Evolutionary conservation across 2,888 invertebrate species (phyloP).

Genomic region (Harpalus rufipes): DNA sequence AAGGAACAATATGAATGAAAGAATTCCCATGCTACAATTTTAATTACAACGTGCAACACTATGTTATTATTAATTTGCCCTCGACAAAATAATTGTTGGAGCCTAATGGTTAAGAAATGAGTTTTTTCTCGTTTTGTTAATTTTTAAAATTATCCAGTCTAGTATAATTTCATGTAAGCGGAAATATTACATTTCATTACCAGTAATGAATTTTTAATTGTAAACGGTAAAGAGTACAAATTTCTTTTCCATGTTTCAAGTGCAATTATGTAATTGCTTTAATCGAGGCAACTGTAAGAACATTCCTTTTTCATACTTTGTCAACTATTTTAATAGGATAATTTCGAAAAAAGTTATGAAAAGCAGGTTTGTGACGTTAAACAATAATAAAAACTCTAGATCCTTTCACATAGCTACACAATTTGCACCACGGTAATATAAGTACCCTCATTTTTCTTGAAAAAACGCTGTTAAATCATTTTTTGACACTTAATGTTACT

Average conservation of each 20-base stretch:
- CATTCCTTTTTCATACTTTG: constrained; percentile 4
- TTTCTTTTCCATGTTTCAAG: constrained; percentile 54
- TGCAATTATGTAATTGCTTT: constrained; percentile 49
- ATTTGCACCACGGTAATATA: neutral
- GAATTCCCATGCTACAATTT: neutral
- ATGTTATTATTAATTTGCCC: constrained; percentile 45
- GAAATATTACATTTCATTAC: constrained; percentile 60
- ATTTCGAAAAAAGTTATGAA: constrained; percentile 40
- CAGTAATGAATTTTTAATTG: constrained; percentile 58
- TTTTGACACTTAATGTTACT: too few relatives aligned
- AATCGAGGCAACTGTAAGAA: constrained; percentile 19
- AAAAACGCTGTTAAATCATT: too few relatives aligned
- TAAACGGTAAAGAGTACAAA: constrained; percentile 50
- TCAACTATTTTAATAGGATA: constrained; percentile 37
- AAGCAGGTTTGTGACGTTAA: neutral
- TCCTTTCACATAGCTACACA: too few relatives aligned
- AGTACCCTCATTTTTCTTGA: too few relatives aligned
- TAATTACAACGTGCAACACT: constrained; percentile 23
- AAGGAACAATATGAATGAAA: neutral
- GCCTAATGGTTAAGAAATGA: constrained; percentile 49
- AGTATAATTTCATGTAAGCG: constrained; percentile 42
- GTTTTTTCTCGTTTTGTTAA: constrained; percentile 50
- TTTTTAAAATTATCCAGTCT: constrained; percentile 52
- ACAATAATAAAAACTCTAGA: too few relatives aligned
- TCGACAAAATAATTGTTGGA: constrained; percentile 22